Evolutionary conservation across 2,797 vertebrate species (phyloP), one percentile per base, ranked within the genome.

Genomic region (Hipposideros larvatus): DNA sequence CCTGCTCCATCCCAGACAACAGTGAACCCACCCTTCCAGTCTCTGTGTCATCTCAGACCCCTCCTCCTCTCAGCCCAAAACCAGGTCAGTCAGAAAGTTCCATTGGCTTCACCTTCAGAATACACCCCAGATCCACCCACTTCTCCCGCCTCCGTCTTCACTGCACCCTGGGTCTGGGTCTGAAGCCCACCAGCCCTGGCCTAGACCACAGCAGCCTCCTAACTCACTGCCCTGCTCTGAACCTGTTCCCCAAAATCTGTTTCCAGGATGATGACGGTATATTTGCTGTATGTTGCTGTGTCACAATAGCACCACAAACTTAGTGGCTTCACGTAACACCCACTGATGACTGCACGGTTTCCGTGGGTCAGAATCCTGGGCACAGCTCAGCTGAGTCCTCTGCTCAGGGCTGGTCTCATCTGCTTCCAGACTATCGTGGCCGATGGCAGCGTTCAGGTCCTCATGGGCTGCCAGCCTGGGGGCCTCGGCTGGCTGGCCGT

Each of bases 261-360:
- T 66, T 51, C 21, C 21, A 0, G 31, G 7, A 51, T 18, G 10
- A 34, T 26, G 21, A n/a, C 28, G 8, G 65, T 1, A 1, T 19
- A 1, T 28, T 41, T 28, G 1, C 22, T 0, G 2, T 0, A 7
- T 46, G 0, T 5, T 2, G 41, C 55, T 14, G 57, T 14, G 1
- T 15, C 7, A 53, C 18, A 24, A 3, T 7, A 2, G 15, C 5
- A 7, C 26, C n/a, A 10, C 28, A 28, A 8, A 5, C 21, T 11
- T 9, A 16, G 19, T 31, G 34, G 34, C 43, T 24, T 18, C 3
- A 13, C 19, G 14, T 31, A n/a, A 10, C 31, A 6, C 6, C 3
- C 24, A 0, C 4, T 37, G 75, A 51, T 16, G 37, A 6, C 1
- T 3, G 15, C 51, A 15, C 4, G 0, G 11, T 2, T 14, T 26